Percentiles rank a stretch among this genome's conserved stretches.
Evolutionary conservation across 2,888 invertebrate species (phyloP).

Genomic region (Tenthredo notha): DNA sequence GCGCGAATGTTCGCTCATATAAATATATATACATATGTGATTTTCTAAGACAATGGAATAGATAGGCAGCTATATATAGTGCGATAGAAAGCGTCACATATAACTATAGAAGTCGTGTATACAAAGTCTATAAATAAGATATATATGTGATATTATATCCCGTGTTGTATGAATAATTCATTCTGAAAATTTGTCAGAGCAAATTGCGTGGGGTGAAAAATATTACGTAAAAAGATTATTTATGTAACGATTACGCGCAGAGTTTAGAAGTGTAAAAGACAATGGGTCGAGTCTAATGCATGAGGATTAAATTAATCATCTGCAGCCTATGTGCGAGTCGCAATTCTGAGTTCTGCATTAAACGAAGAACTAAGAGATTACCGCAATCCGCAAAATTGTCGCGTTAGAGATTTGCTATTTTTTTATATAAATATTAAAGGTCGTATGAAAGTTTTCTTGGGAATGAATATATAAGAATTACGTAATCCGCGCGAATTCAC

Average conservation of each 20-base stretch:
- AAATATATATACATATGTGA: neutral
- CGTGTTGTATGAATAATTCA: constrained; percentile 38
- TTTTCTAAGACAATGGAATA: constrained; percentile 9
- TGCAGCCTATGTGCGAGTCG: neutral
- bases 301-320: constrained; percentile 2
- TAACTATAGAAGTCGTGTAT: neutral
- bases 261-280: constrained; percentile 34
- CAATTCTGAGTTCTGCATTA: neutral
- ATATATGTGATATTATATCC: constrained; percentile 6
- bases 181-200: constrained; percentile 41
- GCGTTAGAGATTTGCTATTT: neutral
- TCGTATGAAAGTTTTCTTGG: neutral
- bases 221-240: constrained; percentile 49
- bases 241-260: constrained; percentile 33
- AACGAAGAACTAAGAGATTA: neutral
- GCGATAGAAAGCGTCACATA: constrained; percentile 20
- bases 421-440: constrained; percentile 23
- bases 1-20: neutral
- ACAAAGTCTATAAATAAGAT: constrained; percentile 31
- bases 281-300: constrained; percentile 16
- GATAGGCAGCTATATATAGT: neutral
- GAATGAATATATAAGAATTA: neutral
- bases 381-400: constrained; percentile 47
- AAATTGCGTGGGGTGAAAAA: constrained; percentile 35
- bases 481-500: neutral